Percentiles rank a stretch among this genome's conserved stretches.
Evolutionary conservation across 1,140 invertebrate genomes (phyloP).

Genomic region (Helicoverpa armigera): DNA sequence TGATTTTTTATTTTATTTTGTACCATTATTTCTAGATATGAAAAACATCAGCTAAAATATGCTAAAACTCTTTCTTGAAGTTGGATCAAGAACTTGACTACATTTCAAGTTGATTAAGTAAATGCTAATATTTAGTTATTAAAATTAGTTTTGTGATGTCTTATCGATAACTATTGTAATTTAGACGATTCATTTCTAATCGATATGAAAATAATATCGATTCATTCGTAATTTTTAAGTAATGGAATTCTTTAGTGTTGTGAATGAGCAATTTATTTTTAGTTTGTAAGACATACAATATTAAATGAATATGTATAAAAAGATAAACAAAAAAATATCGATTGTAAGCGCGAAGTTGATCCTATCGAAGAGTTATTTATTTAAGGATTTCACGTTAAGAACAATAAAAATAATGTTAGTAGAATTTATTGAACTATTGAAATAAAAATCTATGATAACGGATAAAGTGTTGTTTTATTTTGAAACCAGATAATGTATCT

Average conservation of each 20-base stretch:
- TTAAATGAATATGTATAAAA: slow-evolving; percentile 1
- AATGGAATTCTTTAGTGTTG: slow-evolving; percentile 45
- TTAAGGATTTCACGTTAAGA: slow-evolving; percentile 52
- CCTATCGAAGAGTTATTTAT: slow-evolving; percentile 57
- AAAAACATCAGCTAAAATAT: not conserved
- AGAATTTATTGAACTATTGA: slow-evolving; percentile 61
- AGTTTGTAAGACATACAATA: slow-evolving; percentile 26
- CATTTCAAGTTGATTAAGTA: not conserved
- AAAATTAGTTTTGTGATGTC: slow-evolving; percentile 21
- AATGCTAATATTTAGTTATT: not conserved
- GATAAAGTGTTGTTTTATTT: slow-evolving; percentile 28
- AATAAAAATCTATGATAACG: slow-evolving; percentile 56
- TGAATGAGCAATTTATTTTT: slow-evolving; percentile 48
- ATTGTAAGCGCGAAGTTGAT: slow-evolving; percentile 49
- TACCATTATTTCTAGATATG: not conserved
- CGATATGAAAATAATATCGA: slow-evolving; percentile 8
- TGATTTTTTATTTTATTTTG: not conserved
- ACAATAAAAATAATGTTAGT: slow-evolving; percentile 60
- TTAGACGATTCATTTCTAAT: slow-evolving; percentile 24
- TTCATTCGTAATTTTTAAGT: slow-evolving; percentile 33
- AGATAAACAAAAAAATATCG: slow-evolving; percentile 30
- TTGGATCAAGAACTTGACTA: not conserved
- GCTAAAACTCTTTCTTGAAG: not conserved
- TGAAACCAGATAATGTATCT: not conserved
- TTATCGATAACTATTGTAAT: not conserved